Base-by-base conservation (phyloP, 2,797 vertebrate genomes). In the Percopsis omiscomaycus region DNA sequence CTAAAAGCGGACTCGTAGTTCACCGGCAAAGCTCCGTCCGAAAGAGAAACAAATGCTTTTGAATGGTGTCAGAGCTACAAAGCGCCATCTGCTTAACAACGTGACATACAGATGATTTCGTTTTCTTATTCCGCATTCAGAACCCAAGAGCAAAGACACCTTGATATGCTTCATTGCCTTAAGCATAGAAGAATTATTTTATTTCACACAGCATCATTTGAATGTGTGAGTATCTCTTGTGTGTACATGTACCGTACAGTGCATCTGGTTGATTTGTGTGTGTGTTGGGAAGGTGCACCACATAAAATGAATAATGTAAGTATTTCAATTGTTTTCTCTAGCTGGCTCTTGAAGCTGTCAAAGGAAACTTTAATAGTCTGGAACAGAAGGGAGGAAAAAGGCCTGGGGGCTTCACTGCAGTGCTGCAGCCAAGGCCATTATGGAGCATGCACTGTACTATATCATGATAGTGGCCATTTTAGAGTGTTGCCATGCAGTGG, bases 291-390 rank as follows among this genome's bases (percentile, higher is more conserved):
- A 71, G 71, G 69, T 69, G 65, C 58, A 32, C 44, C 3, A 53
- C 22, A 57, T 76, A 74, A 76, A 83, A 88, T 90, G 69, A 92
- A 92, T 90, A 89, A 89, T 91, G 84, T 42, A 89, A 70, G 70
- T 66, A 84, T 89, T 83, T 87, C 69, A 67, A 74, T 73, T 83
- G 87, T 59, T 88, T 89, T 86, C 85, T 88, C 79, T 66, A 68
- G 5, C 54, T 9, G 64, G 80, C 78, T 86, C 83, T 75, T 77
- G 78, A 81, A 76, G 84, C 80, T 81, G 92, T 92, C 90, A 88
- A 72, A 79, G 79, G 78, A 84, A 89, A 86, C 86, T 86, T 88
- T 90, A 92, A 92, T 88, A 79, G 83, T 77, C 75, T 66, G 78
- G 64, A 86, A 86, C 74, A 82, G 79, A 64, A 72, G 80, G 74